Evolutionary conservation across 1,140 invertebrate species (phyloP).

Genomic region (Brachionus sp.): DNA sequence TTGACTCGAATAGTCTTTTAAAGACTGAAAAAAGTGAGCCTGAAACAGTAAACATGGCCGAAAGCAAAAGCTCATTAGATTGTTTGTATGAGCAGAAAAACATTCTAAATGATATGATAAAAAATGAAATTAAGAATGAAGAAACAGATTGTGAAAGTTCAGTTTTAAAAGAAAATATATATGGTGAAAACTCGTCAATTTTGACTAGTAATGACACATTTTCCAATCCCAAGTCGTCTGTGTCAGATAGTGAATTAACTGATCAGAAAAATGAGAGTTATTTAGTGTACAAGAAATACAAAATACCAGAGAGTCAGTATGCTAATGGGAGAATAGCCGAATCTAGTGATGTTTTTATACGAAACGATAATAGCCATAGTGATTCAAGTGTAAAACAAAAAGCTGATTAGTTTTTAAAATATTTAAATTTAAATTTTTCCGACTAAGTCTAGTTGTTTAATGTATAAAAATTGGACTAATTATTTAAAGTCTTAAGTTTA

Average conservation of each 20-base stretch:
- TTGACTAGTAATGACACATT: not conserved
- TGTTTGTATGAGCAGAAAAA: constrained; percentile 24
- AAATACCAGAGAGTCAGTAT: not conserved
- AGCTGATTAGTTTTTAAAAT: not conserved
- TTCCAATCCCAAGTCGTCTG: not conserved
- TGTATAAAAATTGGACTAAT: constrained; percentile 2
- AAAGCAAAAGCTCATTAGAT: not conserved
- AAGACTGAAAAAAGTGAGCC: constrained; percentile 28
- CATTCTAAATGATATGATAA: not conserved
- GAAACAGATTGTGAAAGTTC: not conserved
- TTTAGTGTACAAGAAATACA: constrained; percentile 3
- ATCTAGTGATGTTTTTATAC: not conserved
- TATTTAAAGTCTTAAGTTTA: not conserved
- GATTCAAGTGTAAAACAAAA: not conserved
- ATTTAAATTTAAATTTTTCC: not conserved
- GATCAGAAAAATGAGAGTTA: not conserved
- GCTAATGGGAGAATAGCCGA: not conserved
- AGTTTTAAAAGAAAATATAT: not conserved
- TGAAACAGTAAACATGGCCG: not conserved
- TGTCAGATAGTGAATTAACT: not conserved
- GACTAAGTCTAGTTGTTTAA: constrained; percentile 1
- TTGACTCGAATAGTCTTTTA: not conserved
- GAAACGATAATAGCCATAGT: not conserved
- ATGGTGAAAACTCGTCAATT: not conserved
- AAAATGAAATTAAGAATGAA: not conserved